Evolutionary conservation across 2,113 vertebrate species (phyloP).

Genomic region (Phoenicopterus ruber): DNA sequence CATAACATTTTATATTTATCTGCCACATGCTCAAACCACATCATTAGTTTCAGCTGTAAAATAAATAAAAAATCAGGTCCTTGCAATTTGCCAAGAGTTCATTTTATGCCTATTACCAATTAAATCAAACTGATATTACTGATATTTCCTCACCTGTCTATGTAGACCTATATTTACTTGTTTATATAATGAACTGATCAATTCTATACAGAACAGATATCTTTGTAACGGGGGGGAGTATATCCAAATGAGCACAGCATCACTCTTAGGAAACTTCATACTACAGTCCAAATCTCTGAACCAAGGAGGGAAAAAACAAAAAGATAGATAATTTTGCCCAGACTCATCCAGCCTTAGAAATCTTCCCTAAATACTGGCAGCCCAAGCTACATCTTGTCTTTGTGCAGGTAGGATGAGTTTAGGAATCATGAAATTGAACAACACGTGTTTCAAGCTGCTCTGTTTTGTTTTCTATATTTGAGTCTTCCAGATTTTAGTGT

Average conservation of each 20-base stretch:
- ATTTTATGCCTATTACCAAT: neutral
- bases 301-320: neutral
- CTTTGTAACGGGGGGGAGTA: neutral
- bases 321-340: neutral
- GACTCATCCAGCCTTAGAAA: neutral
- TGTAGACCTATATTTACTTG: neutral
- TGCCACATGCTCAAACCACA: neutral
- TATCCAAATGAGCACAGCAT: neutral
- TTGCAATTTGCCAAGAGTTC: neutral
- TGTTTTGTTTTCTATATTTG: neutral
- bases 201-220: neutral
- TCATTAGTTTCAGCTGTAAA: neutral
- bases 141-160: neutral
- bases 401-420: neutral
- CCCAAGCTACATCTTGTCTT: neutral
- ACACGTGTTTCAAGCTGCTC: rapidly evolving
- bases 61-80: neutral
- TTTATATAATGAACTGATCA: neutral
- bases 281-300: neutral
- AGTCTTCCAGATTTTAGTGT: neutral
- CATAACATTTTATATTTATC: conserved; percentile 1
- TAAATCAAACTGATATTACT: neutral
- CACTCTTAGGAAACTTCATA: neutral
- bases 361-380: neutral
- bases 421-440: neutral